A percentile compares a stretch with the other conserved stretches of the same genome.
phyloP scores from a whole-genome alignment of 1,140 invertebrate species.

The Lutraria rhynchaena region DNA sequence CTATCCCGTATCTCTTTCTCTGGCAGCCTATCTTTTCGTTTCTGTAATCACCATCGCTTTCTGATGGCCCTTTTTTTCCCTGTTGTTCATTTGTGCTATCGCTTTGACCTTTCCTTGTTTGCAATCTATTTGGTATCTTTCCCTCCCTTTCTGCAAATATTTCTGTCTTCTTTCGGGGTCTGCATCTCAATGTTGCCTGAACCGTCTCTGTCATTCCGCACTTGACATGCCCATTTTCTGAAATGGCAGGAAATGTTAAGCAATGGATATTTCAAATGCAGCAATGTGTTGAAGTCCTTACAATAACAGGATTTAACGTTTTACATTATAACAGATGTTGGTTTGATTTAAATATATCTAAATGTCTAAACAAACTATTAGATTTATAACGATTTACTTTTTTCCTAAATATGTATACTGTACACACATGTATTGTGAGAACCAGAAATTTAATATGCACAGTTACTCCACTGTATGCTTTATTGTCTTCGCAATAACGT shows the following conservation, averaged over 20 bases:
- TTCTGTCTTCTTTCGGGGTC: neutral
- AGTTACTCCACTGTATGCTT: neutral
- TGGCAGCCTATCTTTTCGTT: neutral
- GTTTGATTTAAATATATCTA: neutral
- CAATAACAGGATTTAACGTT: neutral
- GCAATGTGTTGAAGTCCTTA: conserved; percentile 6
- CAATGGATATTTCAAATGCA: neutral
- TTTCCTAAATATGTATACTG: neutral
- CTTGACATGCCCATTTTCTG: neutral
- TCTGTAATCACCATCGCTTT: neutral
- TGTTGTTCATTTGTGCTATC: too few relatives aligned
- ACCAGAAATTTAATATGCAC: neutral
- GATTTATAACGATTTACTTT: neutral
- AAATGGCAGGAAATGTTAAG: neutral
- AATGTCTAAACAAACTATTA: neutral
- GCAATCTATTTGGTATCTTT: neutral
- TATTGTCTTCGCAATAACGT: neutral
- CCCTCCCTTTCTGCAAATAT: neutral
- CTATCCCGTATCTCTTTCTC: neutral
- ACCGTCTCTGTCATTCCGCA: neutral
- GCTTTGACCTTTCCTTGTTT: neutral
- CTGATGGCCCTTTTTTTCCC: too few relatives aligned
- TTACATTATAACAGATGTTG: neutral
- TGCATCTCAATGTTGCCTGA: neutral
- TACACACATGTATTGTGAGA: neutral